phyloP scores from a whole-genome alignment of 1,140 invertebrate species.

The Cecropterus lyciades region DNA sequence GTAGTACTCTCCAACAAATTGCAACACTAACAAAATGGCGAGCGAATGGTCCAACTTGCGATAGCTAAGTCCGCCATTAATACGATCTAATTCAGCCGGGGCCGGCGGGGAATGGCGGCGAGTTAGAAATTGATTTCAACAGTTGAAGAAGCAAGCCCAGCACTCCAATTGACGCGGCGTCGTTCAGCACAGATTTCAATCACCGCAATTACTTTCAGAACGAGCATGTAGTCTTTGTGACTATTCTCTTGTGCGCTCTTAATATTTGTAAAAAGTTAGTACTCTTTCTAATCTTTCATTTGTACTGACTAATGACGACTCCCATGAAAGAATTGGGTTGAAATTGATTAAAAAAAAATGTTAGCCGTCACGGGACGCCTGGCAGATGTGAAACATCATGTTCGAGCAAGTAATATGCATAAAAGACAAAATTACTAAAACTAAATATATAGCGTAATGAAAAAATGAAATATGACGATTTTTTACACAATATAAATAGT shows the following conservation, averaged over 20 bases:
- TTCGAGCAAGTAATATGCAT: no score
- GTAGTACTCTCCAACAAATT: constrained; percentile 14
- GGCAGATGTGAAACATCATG: no score
- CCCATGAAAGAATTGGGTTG: no score
- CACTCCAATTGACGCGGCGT: constrained; percentile 45
- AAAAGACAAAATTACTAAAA: no score
- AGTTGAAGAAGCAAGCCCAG: constrained; percentile 51
- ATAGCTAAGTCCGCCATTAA: constrained; percentile 52
- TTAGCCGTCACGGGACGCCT: no score
- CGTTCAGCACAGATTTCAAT: constrained; percentile 23
- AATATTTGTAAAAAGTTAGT: not conserved
- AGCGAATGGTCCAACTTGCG: constrained; percentile 30
- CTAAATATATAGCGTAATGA: no score
- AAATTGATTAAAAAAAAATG: no score
- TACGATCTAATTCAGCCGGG: constrained; percentile 57
- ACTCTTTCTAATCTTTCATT: no score
- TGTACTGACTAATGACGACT: no score
- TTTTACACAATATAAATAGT: no score
- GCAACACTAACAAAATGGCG: constrained; percentile 33
- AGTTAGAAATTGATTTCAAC: constrained; percentile 62
- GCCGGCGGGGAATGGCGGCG: constrained; percentile 50
- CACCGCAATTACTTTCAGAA: constrained; percentile 10
- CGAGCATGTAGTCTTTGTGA: not conserved
- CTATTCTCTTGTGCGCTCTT: not conserved
- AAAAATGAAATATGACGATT: no score